A percentile compares a stretch with the other conserved stretches of the same genome.
phyloP scores from a whole-genome alignment of 2,113 vertebrate genomes.

The Cyanoliseus patagonus region DNA sequence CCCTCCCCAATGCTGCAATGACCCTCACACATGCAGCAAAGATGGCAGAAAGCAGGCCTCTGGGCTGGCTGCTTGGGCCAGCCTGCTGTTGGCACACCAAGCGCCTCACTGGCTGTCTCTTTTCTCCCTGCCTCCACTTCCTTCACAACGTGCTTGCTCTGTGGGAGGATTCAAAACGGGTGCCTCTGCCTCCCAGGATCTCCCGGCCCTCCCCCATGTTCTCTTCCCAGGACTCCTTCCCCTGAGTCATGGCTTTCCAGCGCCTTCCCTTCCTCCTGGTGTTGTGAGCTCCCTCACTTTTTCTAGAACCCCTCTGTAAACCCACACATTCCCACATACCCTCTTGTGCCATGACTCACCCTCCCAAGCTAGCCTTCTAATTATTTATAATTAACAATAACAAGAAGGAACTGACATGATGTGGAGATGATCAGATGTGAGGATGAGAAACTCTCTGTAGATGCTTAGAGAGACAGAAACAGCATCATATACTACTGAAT shows the following conservation, averaged over 20 bases:
- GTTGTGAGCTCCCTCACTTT: not conserved
- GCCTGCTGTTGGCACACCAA: fast-evolving
- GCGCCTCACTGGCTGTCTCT: fast-evolving
- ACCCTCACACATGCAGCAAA: fast-evolving
- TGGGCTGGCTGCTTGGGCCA: fast-evolving
- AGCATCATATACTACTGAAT: not conserved
- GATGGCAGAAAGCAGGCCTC: fast-evolving
- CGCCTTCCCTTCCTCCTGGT: not conserved
- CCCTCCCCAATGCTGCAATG: fast-evolving
- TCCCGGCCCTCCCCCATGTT: not conserved
- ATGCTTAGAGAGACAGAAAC: slow-evolving; percentile 30
- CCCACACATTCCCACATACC: not conserved
- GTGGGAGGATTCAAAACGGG: fast-evolving
- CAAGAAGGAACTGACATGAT: slow-evolving; percentile 15
- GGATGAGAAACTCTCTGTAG: not conserved
- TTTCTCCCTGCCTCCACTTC: not conserved
- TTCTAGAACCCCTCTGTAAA: not conserved
- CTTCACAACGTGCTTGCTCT: not conserved
- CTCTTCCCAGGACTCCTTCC: not conserved
- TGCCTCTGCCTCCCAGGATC: not conserved
- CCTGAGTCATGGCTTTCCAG: not conserved
- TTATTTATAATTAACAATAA: slow-evolving; percentile 55
- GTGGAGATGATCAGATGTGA: not conserved
- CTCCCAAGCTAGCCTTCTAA: slow-evolving; percentile 15
- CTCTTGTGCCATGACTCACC: not conserved